Base-by-base conservation (phyloP, 2,113 vertebrate genomes). In the Terrapene triunguis region DNA sequence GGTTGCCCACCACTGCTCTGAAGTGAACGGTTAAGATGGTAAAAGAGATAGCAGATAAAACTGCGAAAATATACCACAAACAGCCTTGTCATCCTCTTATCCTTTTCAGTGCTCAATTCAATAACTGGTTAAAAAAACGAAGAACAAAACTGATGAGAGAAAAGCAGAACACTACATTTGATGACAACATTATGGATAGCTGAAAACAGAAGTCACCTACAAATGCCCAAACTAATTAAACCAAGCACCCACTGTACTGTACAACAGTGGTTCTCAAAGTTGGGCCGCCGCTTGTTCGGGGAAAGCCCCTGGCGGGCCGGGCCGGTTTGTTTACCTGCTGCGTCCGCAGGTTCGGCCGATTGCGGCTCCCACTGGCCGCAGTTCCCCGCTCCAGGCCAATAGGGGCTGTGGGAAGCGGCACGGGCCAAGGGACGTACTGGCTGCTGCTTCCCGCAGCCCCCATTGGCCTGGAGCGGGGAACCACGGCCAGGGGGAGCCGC, bases 181-280 rank as follows among this genome's bases (percentile, higher is more conserved):
- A 89, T 13, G 54, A 85, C 35, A 55, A 51, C 19, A 48, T 48
- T 85, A 50, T 35, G 54, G 65, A n/a, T 4, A 72, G 48, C 50
- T 65, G 89, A 38, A 78, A 92, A 83, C 12, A 82, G 5, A 94
- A 80, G 35, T 88, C 85, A 29, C 80, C 89, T 51, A 42, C 50
- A 47, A 91, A 81, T 12, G 27, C 8, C 69, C 76, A 89, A 94
- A 94, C 83, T 42, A 92, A n/a, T 91, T 92, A 97, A 87, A 57
- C n/a, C 74, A 85, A 89, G 54, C 48, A 82, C 13, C 11, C 51
- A 55, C 32, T 80, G 38, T 59, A 42, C 1, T 44, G 44, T 44
- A 44, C 44, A 44, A 44, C 44, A 44, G 44, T 44, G 44, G 44
- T 44, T 44, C 5, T 44, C 44, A 44, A 44, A 44, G 44, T 44